A percentile compares a stretch with the other conserved stretches of the same genome.
phyloP scores from a whole-genome alignment of 2,113 vertebrate genomes.

The Speoplatyrhinus poulsoni region DNA sequence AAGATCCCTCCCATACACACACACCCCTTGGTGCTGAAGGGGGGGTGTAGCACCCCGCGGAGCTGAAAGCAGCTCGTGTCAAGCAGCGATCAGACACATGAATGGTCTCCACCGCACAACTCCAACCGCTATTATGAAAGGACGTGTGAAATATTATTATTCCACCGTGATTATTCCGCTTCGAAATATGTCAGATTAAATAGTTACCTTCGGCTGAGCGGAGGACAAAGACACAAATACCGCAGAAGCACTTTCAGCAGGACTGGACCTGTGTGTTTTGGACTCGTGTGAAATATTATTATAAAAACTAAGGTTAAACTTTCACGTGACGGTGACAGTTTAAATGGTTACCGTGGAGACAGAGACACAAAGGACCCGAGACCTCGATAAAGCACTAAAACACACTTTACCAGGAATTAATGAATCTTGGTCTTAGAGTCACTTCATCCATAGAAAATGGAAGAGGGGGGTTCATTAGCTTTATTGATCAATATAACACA shows the following conservation, averaged over 20 bases:
- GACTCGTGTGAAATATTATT: constrained; percentile 60
- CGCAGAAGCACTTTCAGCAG: constrained; percentile 41
- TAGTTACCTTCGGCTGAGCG: constrained; percentile 61
- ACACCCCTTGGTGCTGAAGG: too few species aligned
- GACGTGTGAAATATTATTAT: constrained; percentile 66
- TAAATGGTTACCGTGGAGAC: constrained; percentile 60
- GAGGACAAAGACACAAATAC: constrained; percentile 61
- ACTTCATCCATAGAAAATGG: too few species aligned
- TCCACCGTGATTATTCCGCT: constrained; percentile 54
- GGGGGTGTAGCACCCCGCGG: constrained; percentile 17
- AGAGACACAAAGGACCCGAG: too few species aligned
- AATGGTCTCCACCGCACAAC: constrained; percentile 57
- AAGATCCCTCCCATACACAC: too few species aligned
- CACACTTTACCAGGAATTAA: too few species aligned
- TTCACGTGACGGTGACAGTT: constrained; percentile 51
- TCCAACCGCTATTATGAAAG: constrained; percentile 49
- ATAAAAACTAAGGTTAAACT: constrained; percentile 63
- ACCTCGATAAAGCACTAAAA: too few species aligned
- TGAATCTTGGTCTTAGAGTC: too few species aligned
- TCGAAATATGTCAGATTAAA: constrained; percentile 71
- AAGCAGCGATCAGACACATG: constrained; percentile 59
- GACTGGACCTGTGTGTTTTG: constrained; percentile 40
- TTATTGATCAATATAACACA: too few species aligned
- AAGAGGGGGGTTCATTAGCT: too few species aligned
- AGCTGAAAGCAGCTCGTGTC: constrained; percentile 63